These are phyloP conservation scores for Idaea dimidiata DNA, from an alignment of 2,888 invertebrate species.

Conservation along the genomic window DNA sequence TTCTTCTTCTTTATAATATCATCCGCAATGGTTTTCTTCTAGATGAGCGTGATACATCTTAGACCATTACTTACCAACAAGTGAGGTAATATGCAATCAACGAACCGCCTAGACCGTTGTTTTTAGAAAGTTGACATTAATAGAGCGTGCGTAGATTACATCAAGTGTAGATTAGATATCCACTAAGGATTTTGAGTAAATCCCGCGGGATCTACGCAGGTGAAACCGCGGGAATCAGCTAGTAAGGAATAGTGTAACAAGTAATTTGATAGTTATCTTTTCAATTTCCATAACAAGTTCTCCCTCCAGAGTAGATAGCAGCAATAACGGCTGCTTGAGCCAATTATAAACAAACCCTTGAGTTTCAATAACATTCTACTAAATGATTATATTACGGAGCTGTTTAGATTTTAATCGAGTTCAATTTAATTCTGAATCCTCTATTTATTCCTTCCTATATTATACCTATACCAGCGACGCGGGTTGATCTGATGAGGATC, in stretches of 20 bases:
- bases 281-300: conserved; percentile 24
- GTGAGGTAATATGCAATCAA: no score
- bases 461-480: neutral
- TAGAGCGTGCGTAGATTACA: no score
- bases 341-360: neutral
- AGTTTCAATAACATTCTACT: neutral
- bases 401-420: neutral
- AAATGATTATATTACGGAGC: neutral
- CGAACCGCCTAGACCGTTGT: no score
- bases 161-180: no score
- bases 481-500: no score
- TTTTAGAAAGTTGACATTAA: no score
- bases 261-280: conserved; percentile 30
- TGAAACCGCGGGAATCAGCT: no score
- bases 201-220: no score
- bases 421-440: neutral
- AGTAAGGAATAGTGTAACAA: neutral
- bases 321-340: neutral
- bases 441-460: neutral
- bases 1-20: no score
- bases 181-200: no score
- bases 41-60: no score
- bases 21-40: neutral
- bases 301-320: neutral
- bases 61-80: no score